A percentile compares a stretch with the other conserved stretches of the same genome.
phyloP scores from a whole-genome alignment of 2,113 vertebrate genomes.

The Pollachius pollachius region DNA sequence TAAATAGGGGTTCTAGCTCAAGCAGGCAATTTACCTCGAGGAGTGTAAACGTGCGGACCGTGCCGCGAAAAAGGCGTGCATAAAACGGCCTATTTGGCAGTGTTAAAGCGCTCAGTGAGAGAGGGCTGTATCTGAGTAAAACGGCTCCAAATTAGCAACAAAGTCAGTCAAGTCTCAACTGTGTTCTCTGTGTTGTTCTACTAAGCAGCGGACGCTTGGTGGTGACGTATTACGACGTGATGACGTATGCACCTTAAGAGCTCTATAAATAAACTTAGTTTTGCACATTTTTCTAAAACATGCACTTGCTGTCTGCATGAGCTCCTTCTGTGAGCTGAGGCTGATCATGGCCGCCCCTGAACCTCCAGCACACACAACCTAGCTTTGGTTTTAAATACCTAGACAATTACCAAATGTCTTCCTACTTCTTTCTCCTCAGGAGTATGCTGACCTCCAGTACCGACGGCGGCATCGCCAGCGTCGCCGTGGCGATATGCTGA shows the following conservation, averaged over 20 bases:
- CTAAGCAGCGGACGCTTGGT: too few relatives aligned
- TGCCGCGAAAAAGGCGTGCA: too few relatives aligned
- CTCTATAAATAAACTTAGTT: too few relatives aligned
- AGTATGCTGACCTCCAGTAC: conserved; percentile 98
- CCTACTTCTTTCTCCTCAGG: conserved; percentile 66
- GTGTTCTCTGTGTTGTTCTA: too few relatives aligned
- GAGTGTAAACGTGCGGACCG: too few relatives aligned
- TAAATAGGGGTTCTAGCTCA: too few relatives aligned
- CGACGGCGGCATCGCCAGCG: conserved; percentile 88
- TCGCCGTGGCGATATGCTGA: conserved; percentile 88
- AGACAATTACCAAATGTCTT: not conserved
- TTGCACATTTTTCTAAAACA: not conserved
- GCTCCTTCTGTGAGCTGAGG: not conserved
- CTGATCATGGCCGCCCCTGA: not conserved
- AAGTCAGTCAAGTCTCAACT: too few relatives aligned
- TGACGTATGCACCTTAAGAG: not conserved
- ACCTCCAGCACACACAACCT: not conserved
- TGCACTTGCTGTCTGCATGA: not conserved
- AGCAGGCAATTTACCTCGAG: too few relatives aligned
- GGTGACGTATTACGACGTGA: not conserved
- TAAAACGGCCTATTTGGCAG: too few relatives aligned
- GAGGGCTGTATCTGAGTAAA: too few relatives aligned
- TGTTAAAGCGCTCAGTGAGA: too few relatives aligned
- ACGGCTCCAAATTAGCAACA: too few relatives aligned
- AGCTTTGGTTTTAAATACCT: conserved; percentile 5